Base-by-base conservation (phyloP, 2,888 invertebrate genomes). In the Amphipyra berbera region DNA sequence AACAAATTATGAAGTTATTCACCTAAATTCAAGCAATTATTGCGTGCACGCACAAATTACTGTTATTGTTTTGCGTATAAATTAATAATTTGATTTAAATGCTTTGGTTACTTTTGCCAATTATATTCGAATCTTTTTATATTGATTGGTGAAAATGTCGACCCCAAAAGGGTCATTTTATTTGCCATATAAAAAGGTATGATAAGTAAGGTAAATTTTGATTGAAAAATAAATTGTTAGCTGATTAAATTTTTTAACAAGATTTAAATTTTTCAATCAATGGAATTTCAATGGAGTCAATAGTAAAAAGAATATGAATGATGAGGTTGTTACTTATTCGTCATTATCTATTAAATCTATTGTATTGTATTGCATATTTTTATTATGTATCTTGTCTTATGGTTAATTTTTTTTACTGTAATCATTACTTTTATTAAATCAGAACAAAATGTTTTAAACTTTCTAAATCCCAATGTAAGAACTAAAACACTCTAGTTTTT, bases 1-100 rank as follows among this genome's bases (percentile, higher is more conserved):
- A 73, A 68, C 60, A 49, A 61, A 76, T 68, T 68, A 63, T 52
- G 10, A 68, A 60, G 60, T 58, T 62, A 69, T 73, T 65, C 58
- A 66, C 62, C 53, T 70, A 61, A 53, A 67, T 66, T 61, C 9
- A 21, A 45, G 40, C 42, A 68, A 73, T 73, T 55, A 73, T 73
- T 68, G 62, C 52, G 27, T 33, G 27, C 48, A 60, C 37, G 41
- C 42, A 71, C 38, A 48, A 48, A 58, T 61, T 58, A 65, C 44
- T 55, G 21, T 50, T 44, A 46, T 60, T 64, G 14, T 48, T 65
- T 60, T 9, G 58, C 33, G 15, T 58, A 49, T 60, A 57, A 50
- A 53, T 66, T 37, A 47, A 61, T 64, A 52, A 69, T 63, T 60
- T 47, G 42, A 30, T 40, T 37, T 8, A 58, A 62, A 74, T 44